These are phyloP conservation scores for Zaprionus vittiger DNA, from an alignment of 1,140 invertebrate genomes.

Conservation along the genomic window DNA sequence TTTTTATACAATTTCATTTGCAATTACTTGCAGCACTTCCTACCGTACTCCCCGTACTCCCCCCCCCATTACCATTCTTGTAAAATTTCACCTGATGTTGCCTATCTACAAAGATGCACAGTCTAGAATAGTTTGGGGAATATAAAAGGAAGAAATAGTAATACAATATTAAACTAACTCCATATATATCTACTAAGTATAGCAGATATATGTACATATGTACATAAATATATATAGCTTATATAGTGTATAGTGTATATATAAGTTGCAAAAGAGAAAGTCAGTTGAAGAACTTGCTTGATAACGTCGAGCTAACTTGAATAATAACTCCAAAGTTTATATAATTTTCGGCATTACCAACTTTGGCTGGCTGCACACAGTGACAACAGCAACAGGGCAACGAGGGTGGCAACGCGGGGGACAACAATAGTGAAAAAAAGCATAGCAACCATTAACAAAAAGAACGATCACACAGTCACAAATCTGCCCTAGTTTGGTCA, in stretches of 20 bases:
- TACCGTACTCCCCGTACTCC: conserved; percentile 4
- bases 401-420: no score
- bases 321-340: conserved; percentile 5
- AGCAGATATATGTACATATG: background rate
- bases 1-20: conserved; percentile 54
- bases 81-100: conserved; percentile 28
- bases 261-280: background rate
- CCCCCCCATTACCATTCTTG: background rate
- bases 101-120: no score
- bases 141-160: background rate
- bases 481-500: conserved; percentile 31
- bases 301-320: conserved; percentile 4
- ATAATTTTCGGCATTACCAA: conserved; percentile 18
- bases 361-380: conserved; percentile 37
- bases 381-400: background rate
- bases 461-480: conserved; percentile 21
- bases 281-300: background rate
- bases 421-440: background rate
- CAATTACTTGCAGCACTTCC: conserved; percentile 51
- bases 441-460: conserved; percentile 5
- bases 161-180: background rate
- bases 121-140: background rate
- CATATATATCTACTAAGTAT: background rate
- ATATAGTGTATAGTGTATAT: no score
- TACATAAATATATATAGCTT: background rate